Evolutionary conservation across 92 coral and sea anemone genomes (phyloP).

Genomic region (Palythoa grandiflora): DNA sequence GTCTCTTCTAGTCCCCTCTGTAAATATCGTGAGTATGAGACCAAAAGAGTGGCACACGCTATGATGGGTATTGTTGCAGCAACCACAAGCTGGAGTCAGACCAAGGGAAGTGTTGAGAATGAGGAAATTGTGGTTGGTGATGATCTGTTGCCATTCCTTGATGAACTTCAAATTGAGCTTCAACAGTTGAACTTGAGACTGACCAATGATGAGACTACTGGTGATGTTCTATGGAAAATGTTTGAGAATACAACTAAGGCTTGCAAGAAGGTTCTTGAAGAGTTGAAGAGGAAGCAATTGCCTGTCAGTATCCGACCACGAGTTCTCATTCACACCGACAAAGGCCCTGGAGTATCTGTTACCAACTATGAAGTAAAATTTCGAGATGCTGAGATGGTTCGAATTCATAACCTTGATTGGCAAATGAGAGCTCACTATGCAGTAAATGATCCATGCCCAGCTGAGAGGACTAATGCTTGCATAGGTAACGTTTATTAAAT

Average conservation of each 20-base stretch:
- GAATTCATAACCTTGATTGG: slow-evolving; percentile 43
- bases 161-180: slow-evolving; percentile 32
- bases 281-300: slow-evolving; percentile 35
- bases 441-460: slow-evolving; percentile 55
- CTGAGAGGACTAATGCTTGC: slow-evolving; percentile 61
- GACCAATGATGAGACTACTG: slow-evolving; percentile 30
- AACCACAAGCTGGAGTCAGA: slow-evolving; percentile 26
- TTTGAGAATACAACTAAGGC: slow-evolving; percentile 29
- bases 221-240: slow-evolving; percentile 41
- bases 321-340: slow-evolving; percentile 48
- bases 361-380: slow-evolving; percentile 60
- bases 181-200: slow-evolving; percentile 40
- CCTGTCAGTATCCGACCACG: slow-evolving; percentile 43
- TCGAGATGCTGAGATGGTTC: slow-evolving; percentile 58
- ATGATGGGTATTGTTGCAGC: slow-evolving; percentile 27
- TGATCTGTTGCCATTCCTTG: slow-evolving; percentile 44
- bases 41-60: slow-evolving; percentile 44
- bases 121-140: slow-evolving; percentile 31
- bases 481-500: slow-evolving; percentile 39
- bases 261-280: slow-evolving; percentile 19
- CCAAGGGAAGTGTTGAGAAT: slow-evolving; percentile 15
- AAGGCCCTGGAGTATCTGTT: slow-evolving; percentile 58
- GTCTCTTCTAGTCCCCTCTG: slow-evolving; percentile 28
- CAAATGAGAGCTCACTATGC: slow-evolving; percentile 58
- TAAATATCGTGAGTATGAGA: slow-evolving; percentile 44